Conservation (phyloP, 35 echinoderm and acorn worm species). For the Heliocidaris erythrogramma region DNA sequence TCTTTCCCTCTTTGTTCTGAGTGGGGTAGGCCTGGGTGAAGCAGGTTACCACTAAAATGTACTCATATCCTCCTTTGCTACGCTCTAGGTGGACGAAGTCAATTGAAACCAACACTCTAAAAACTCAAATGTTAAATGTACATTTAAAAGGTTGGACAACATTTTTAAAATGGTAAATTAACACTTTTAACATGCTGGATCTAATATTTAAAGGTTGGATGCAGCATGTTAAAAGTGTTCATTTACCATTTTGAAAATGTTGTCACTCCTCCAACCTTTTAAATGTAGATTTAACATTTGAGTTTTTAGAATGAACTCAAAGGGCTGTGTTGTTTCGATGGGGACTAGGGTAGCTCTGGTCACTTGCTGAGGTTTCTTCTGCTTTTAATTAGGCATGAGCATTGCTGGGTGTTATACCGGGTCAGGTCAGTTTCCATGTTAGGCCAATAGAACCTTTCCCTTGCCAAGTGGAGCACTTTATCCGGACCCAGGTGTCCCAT, state of each 20-base stretch:
- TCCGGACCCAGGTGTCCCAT: slow-evolving; percentile 66
- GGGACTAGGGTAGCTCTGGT: slow-evolving; percentile 62
- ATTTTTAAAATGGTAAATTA: too few relatives aligned
- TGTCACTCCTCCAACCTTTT: too few relatives aligned
- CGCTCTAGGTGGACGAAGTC: slow-evolving; percentile 71
- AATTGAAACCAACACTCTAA: slow-evolving; percentile 68
- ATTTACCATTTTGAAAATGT: too few relatives aligned
- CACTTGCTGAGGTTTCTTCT: slow-evolving; percentile 46
- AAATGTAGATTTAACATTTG: too few relatives aligned
- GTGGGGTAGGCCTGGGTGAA: slow-evolving; percentile 81
- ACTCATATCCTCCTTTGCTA: slow-evolving; percentile 65
- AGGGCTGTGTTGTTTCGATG: slow-evolving; percentile 61
- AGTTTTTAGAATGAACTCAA: too few relatives aligned
- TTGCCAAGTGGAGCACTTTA: too few relatives aligned
- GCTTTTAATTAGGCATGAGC: slow-evolving; percentile 54
- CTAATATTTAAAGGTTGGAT: too few relatives aligned
- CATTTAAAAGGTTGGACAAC: too few relatives aligned
- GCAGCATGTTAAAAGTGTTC: too few relatives aligned
- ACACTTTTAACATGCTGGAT: too few relatives aligned
- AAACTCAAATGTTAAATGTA: too few relatives aligned
- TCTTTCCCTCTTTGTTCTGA: slow-evolving; percentile 64
- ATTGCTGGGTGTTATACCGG: slow-evolving; percentile 49
- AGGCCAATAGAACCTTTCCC: too few relatives aligned
- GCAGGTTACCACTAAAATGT: slow-evolving; percentile 69
- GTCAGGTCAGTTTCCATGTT: slow-evolving; percentile 64